Conservation (phyloP, 2,888 invertebrate species). For the Dolichopus griseipennis region DNA sequence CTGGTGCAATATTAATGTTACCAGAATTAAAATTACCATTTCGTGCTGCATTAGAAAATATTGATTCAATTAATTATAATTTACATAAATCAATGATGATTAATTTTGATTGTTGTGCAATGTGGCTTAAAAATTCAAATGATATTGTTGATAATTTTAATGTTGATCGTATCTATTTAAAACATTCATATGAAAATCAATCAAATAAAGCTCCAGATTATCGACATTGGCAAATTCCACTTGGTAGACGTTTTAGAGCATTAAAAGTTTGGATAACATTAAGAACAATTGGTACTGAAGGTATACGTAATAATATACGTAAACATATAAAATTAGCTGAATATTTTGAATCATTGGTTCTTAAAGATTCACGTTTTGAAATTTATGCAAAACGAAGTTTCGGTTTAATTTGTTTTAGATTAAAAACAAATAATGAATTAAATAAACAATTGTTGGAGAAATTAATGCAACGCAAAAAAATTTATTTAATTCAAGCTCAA, state of each 20-base stretch:
- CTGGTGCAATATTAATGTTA: constrained; percentile 82
- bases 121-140: constrained; percentile 80
- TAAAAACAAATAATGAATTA: constrained; percentile 61
- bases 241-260: constrained; percentile 80
- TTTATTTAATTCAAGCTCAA: constrained; percentile 73
- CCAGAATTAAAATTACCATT: constrained; percentile 69
- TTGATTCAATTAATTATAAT: constrained; percentile 88
- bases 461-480: constrained; percentile 63
- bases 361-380: constrained; percentile 67
- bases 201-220: constrained; percentile 50
- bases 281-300: constrained; percentile 70
- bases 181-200: constrained; percentile 58
- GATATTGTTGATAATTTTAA: constrained; percentile 77
- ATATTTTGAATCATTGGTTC: constrained; percentile 64
- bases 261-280: constrained; percentile 92
- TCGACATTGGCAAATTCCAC: constrained; percentile 72
- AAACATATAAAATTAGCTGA: constrained; percentile 66
- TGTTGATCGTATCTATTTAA: constrained; percentile 82
- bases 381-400: constrained; percentile 61
- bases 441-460: constrained; percentile 64
- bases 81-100: constrained; percentile 93
- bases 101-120: constrained; percentile 90
- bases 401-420: constrained; percentile 83
- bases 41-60: constrained; percentile 68
- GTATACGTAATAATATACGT: constrained; percentile 68